Conservation (phyloP, 2,888 invertebrate species). For the Pachycephus smyrnensis region DNA sequence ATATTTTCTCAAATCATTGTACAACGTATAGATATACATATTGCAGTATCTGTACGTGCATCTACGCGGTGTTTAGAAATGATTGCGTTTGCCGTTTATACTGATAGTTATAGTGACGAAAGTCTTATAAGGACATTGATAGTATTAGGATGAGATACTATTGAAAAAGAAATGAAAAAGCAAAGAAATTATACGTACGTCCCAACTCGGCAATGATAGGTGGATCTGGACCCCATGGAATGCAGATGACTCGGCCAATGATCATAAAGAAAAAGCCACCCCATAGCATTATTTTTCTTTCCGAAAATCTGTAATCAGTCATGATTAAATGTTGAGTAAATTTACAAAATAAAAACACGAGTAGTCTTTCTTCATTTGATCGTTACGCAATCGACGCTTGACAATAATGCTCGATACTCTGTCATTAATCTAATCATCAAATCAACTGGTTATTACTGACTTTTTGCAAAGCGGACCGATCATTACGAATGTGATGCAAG, state of each 20-base stretch:
- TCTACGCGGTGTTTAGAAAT: neutral
- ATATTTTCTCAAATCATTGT: too few relatives aligned
- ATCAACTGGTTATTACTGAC: slow-evolving; percentile 42
- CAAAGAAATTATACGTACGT: slow-evolving; percentile 43
- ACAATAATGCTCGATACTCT: neutral
- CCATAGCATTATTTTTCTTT: slow-evolving; percentile 83
- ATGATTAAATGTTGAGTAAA: slow-evolving; percentile 21
- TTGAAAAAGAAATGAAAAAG: neutral
- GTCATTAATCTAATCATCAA: slow-evolving; percentile 6
- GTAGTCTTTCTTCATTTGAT: neutral
- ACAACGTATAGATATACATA: too few relatives aligned
- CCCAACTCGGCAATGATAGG: slow-evolving; percentile 72
- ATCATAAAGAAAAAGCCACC: slow-evolving; percentile 86
- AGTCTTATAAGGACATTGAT: neutral
- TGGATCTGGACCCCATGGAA: slow-evolving; percentile 82
- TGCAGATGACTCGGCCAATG: slow-evolving; percentile 78
- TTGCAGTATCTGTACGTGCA: neutral
- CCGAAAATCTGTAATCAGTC: slow-evolving; percentile 71
- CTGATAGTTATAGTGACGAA: neutral
- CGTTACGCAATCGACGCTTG: neutral
- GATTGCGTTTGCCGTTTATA: neutral
- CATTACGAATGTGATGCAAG: slow-evolving; percentile 78
- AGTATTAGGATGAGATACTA: neutral
- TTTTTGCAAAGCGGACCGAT: slow-evolving; percentile 79
- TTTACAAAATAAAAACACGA: slow-evolving; percentile 8